Base-by-base conservation (phyloP, 2,113 vertebrate genomes). In the Illadopsis cleaveri region DNA sequence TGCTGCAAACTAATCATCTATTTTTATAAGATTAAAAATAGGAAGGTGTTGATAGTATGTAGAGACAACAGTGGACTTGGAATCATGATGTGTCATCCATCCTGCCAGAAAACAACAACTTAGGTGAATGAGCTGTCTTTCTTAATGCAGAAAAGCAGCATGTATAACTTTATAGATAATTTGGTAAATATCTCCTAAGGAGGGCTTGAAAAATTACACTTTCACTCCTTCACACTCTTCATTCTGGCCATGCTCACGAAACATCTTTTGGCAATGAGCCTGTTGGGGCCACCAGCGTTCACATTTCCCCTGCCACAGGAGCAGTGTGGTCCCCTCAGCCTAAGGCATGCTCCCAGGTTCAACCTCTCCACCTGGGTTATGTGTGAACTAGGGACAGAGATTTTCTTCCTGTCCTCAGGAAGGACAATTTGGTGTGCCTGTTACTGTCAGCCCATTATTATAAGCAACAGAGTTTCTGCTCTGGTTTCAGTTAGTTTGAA, bases 171-270 rank as follows among this genome's bases (percentile, higher is more conserved):
- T 4, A 30, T n/a, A 35, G 25, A 12, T 7, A 60, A 60, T 45
- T 35, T 38, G 8, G 23, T 53, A 15, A 47, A 38, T n/a, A 40
- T 12, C 8, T 44, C 28, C 2, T 16, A 40, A 21, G 12, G 12
- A 53, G 13, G 6, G 8, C 31, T 87, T 3, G 1, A 16, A 28
- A 68, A 62, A 75, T 6, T 3, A 7, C 5, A n/a, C 5, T 65
- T 69, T 33, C 6, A 10, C 5, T 72, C 20, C 20, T 27, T 80
- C 2, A 0, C 0, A 0, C 10, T 73, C 42, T 30, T 44, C 25
- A 13, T 81, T 87, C 56, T 4, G 3, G 10, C 12, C 9, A 6
- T 5, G 5, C 5, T 81, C 38, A 47, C 6, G 30, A n/a, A 83
- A 15, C 5, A 13, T 3, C 16, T 42, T 78, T 51, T 33, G 24